These are phyloP conservation scores for Tiaroga cobitis DNA, from an alignment of 2,797 vertebrate species.

Conservation along the genomic window DNA sequence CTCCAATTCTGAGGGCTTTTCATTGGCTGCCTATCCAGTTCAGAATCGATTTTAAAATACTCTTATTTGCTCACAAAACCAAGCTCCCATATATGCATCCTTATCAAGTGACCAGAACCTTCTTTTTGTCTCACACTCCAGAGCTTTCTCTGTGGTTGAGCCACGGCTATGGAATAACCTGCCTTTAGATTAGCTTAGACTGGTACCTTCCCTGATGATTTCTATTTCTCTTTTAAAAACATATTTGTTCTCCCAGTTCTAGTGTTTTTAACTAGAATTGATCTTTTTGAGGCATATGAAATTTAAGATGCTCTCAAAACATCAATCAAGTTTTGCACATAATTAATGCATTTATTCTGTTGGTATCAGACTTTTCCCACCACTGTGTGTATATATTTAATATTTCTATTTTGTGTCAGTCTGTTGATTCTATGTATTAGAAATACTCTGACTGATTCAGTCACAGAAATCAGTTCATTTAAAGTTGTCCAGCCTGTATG, in stretches of 20 bases:
- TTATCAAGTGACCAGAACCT: background rate
- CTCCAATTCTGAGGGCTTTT: background rate
- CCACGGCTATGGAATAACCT: background rate
- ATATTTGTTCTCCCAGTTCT: background rate
- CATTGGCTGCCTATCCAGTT: background rate
- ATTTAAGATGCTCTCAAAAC: background rate
- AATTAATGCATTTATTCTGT: background rate
- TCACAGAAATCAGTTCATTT: constrained; percentile 5
- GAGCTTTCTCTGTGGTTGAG: background rate
- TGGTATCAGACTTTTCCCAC: background rate
- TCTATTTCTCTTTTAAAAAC: background rate
- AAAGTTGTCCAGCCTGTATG: background rate
- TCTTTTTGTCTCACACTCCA: background rate
- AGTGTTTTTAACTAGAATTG: no score
- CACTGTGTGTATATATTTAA: background rate
- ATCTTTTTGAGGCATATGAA: background rate
- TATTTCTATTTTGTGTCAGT: background rate
- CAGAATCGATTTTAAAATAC: background rate
- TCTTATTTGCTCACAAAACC: background rate
- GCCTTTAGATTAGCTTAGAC: background rate
- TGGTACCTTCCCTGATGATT: background rate
- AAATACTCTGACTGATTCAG: background rate
- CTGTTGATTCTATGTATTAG: background rate
- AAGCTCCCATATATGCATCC: background rate
- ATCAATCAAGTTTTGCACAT: background rate